phyloP scores from a whole-genome alignment of 2,797 vertebrate species.

The Myripristis murdjan region DNA sequence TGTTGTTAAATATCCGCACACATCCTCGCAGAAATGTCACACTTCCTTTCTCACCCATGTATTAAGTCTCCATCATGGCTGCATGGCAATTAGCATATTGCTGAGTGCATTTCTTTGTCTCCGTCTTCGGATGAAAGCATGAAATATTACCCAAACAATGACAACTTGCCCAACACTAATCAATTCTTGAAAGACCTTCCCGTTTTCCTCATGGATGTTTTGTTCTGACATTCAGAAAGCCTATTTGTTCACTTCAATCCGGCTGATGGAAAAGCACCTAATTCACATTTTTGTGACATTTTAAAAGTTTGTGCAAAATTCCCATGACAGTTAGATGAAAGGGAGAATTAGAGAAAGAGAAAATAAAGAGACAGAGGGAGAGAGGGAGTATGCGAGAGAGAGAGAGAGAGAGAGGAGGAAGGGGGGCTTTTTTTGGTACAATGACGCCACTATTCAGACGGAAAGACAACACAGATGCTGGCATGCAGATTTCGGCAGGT shows the following conservation, averaged over 20 bases:
- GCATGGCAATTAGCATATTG: slow-evolving; percentile 21
- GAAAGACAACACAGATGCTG: background rate
- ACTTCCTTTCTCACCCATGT: slow-evolving; percentile 38
- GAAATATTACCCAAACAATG: too few relatives aligned
- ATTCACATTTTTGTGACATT: background rate
- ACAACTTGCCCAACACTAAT: slow-evolving; percentile 17
- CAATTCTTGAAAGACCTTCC: background rate
- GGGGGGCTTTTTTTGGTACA: background rate
- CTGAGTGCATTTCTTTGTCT: background rate
- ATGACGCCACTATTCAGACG: background rate
- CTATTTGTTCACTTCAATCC: slow-evolving; percentile 10
- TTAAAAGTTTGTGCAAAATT: slow-evolving; percentile 1
- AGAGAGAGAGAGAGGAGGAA: background rate
- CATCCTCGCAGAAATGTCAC: background rate
- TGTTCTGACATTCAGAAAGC: background rate
- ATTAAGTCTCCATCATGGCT: background rate
- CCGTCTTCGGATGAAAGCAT: slow-evolving; percentile 9
- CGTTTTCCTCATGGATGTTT: too few relatives aligned
- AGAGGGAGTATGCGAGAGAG: background rate
- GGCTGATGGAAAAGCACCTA: background rate
- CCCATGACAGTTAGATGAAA: background rate
- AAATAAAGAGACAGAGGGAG: background rate
- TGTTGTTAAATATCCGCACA: slow-evolving; percentile 8
- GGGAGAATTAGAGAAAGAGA: background rate
- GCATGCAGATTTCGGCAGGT: background rate